phyloP scores from a whole-genome alignment of 2,888 invertebrate genomes.

The Tetragonisca angustula region DNA sequence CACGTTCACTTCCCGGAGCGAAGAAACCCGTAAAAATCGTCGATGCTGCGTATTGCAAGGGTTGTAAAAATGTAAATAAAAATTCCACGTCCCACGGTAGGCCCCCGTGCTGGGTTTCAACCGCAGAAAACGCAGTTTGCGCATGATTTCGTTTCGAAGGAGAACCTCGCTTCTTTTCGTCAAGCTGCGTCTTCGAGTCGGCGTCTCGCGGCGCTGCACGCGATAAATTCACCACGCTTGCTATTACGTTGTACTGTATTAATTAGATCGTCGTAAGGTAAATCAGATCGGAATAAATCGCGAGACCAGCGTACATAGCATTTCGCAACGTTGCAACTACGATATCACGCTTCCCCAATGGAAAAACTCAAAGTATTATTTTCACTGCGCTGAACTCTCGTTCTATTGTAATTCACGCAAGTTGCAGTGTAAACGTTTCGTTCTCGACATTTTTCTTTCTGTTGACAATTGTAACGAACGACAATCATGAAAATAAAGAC shows the following conservation, averaged over 20 bases:
- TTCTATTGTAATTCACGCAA: background rate
- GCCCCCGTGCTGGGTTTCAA: constrained; percentile 36
- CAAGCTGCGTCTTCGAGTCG: constrained; percentile 47
- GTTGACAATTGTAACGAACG: background rate
- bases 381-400: background rate
- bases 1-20: background rate
- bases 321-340: constrained; percentile 4
- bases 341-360: background rate
- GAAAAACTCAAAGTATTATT: background rate
- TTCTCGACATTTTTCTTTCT: background rate
- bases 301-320: background rate
- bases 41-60: constrained; percentile 8
- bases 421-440: background rate
- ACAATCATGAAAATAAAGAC: background rate
- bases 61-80: constrained; percentile 63
- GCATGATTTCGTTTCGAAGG: constrained; percentile 17
- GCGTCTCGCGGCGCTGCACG: constrained; percentile 48
- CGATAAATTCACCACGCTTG: constrained; percentile 56
- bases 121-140: constrained; percentile 40
- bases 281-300: constrained; percentile 61
- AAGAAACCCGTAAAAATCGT: background rate
- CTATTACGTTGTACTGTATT: constrained; percentile 31
- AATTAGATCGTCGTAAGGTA: constrained; percentile 63
- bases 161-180: constrained; percentile 25
- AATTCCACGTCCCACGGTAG: constrained; percentile 42